Percentiles rank a stretch among this genome's conserved stretches.
These are phyloP conservation scores for Eristalis tenax DNA, from an alignment of 2,888 invertebrate species.

Conservation along the genomic window DNA sequence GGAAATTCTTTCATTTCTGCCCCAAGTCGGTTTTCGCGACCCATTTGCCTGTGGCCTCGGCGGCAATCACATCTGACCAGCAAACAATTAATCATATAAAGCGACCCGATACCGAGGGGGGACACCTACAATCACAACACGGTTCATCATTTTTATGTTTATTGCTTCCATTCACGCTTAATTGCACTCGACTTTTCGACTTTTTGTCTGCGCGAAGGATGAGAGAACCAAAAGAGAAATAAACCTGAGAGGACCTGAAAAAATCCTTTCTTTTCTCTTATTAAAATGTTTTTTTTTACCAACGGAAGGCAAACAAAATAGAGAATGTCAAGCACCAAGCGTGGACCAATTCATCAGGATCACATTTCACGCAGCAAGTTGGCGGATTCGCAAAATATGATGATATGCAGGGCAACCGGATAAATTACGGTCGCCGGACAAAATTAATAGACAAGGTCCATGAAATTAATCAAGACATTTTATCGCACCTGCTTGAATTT, in stretches of 20 bases:
- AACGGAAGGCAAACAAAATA: constrained; percentile 24
- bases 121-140: background rate
- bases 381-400: background rate
- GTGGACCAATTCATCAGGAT: constrained; percentile 55
- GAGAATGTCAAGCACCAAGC: constrained; percentile 33
- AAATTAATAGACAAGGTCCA: constrained; percentile 12
- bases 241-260: background rate
- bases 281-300: constrained; percentile 38
- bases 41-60: background rate
- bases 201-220: background rate
- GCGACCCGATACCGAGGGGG: constrained; percentile 15
- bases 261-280: constrained; percentile 6
- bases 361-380: constrained; percentile 1
- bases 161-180: constrained; percentile 63
- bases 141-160: constrained; percentile 63
- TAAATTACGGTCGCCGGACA: constrained; percentile 19
- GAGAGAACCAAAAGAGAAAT: background rate
- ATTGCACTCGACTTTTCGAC: constrained; percentile 57
- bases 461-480: constrained; percentile 50
- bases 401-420: constrained; percentile 21
- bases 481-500: background rate
- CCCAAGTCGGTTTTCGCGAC: background rate
- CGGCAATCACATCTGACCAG: constrained; percentile 37
- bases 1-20: background rate
- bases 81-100: constrained; percentile 50